Evolutionary conservation across 2,888 invertebrate genomes (phyloP), one percentile per base, ranked within the genome.

Genomic region (Cephonodes hylas): DNA sequence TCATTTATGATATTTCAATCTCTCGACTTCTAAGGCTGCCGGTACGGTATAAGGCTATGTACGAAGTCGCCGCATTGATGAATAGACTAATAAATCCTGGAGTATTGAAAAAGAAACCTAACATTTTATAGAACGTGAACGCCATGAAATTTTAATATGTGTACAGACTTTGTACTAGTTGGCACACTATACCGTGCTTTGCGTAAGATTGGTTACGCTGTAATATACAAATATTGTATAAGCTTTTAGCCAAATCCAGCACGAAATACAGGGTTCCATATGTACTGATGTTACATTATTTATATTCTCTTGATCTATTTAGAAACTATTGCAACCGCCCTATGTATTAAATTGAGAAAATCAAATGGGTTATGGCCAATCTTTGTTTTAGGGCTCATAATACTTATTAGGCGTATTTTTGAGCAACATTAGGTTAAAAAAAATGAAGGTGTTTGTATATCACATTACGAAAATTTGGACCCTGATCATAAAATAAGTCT

Each of bases 191-290:
- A 61, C 66, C 59, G 42, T 62, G 64, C 71, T 74, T 76, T 75
- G 72, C 72, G 67, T 70, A 75, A 79, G 73, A 79, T 78, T 77
- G 71, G 77, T 79, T 72, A 69, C 65, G 63, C 57, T 60, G 66
- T 66, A 65, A 65, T 66, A 72, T 66, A 61, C 66, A 67, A 64
- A 62, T 10, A 20, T 18, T 18, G 20, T 20, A 44, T 8, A 22
- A 44, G 10, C 20, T 44, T n/a, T n/a, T 38, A n/a, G 38, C 38
- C 38, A 38, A 38, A 38, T 38, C 38, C 2, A 38, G 38, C 10
- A 38, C 38, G 38, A 38, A 44, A 2, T 22, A 20, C 44, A 22
- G 18, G 44, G 18, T 44, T 38, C n/a, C 8, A 38, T 38, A 8
- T 38, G 3, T n/a, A 38, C 13, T n/a, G 4, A 38, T n/a, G n/a